A percentile compares a stretch with the other conserved stretches of the same genome.
Conservation (phyloP, 2,888 invertebrate species). For the Troides oblongomaculatus region DNA sequence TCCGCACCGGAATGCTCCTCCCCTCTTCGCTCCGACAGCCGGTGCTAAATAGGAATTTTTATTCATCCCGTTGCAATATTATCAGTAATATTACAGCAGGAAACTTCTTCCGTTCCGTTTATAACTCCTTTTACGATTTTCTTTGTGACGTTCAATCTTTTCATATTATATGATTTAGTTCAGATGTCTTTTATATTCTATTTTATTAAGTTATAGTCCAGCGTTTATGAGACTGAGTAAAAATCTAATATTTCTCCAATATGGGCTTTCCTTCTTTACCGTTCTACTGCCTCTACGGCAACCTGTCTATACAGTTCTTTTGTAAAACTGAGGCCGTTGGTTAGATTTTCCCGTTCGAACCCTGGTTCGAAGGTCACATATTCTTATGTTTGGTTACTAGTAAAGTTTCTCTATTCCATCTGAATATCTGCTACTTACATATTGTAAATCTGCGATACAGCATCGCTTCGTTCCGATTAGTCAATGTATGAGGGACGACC, state of each 20-base stretch:
- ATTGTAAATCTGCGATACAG: too few species aligned
- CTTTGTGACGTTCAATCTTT: slow-evolving; percentile 16
- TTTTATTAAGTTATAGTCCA: neutral
- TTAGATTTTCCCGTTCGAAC: too few species aligned
- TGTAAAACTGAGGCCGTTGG: too few species aligned
- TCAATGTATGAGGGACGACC: too few species aligned
- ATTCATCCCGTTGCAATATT: slow-evolving; percentile 38
- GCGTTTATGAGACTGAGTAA: neutral
- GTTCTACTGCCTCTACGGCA: too few species aligned
- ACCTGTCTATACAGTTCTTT: too few species aligned
- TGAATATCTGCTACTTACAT: too few species aligned
- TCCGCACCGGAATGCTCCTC: neutral
- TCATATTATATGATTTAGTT: slow-evolving; percentile 1
- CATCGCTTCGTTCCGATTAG: too few species aligned
- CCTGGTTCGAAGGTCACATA: too few species aligned
- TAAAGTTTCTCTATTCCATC: too few species aligned
- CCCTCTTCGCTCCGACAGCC: neutral
- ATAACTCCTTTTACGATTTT: slow-evolving; percentile 46
- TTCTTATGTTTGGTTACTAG: too few species aligned
- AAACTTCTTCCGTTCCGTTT: slow-evolving; percentile 44
- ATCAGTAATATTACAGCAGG: slow-evolving; percentile 30
- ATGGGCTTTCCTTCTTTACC: neutral
- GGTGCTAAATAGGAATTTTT: slow-evolving; percentile 41
- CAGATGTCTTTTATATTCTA: neutral
- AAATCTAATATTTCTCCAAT: neutral